These are phyloP conservation scores for Lepidurus couesii DNA, from an alignment of 1,140 invertebrate genomes.

Conservation along the genomic window DNA sequence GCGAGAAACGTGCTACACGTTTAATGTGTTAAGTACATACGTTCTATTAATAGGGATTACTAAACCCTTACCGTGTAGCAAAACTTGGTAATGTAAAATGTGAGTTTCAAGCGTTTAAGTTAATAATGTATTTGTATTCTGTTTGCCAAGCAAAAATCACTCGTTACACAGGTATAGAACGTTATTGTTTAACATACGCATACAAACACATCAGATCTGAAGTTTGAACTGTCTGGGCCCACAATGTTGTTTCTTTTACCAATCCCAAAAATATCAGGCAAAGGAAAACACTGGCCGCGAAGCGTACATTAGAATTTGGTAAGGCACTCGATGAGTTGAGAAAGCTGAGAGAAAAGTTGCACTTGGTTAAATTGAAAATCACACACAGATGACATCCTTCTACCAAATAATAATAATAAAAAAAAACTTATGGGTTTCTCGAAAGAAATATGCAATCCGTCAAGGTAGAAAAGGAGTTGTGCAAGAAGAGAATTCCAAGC, in stretches of 20 bases:
- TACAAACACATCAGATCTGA: not conserved
- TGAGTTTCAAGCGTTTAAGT: no score
- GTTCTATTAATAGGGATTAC: no score
- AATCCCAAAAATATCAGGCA: not conserved
- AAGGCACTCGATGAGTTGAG: not conserved
- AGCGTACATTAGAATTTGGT: not conserved
- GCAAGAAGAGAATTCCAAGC: not conserved
- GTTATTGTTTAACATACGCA: not conserved
- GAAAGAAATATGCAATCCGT: not conserved
- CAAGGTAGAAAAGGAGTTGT: not conserved
- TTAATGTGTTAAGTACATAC: no score
- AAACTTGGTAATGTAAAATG: no score
- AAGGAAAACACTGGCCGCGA: not conserved
- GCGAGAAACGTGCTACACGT: no score
- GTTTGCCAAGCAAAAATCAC: conserved; percentile 4
- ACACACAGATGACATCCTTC: not conserved
- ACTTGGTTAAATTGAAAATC: not conserved
- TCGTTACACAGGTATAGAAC: not conserved
- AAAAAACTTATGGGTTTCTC: not conserved
- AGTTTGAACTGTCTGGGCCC: not conserved
- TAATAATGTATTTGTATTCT: not conserved
- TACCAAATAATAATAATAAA: no score
- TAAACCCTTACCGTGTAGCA: no score
- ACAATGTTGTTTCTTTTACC: no score
- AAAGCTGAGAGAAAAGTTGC: not conserved